phyloP scores from a whole-genome alignment of 2,797 vertebrate genomes.

The Ctenochaetus hawaiiensis region DNA sequence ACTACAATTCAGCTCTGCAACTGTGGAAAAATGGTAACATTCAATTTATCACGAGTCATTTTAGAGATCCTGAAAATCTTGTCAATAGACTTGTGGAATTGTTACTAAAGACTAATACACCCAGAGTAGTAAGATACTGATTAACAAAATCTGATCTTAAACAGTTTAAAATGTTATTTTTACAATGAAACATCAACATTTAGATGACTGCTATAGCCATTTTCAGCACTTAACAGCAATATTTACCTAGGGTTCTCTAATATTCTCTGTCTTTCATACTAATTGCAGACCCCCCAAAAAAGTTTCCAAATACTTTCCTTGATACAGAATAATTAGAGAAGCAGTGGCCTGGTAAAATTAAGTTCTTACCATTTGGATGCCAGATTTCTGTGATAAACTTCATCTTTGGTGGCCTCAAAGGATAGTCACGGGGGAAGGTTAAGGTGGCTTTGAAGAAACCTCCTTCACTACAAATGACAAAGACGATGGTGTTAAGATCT shows the following conservation, averaged over 20 bases:
- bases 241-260: neutral
- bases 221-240: neutral
- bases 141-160: neutral
- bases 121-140: neutral
- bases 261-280: neutral
- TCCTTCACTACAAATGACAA: slow-evolving; percentile 77
- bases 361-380: slow-evolving; percentile 84
- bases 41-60: neutral
- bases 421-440: slow-evolving; percentile 85
- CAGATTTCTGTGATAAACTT: slow-evolving; percentile 87
- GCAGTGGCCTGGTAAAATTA: neutral
- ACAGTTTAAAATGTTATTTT: neutral
- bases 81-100: neutral
- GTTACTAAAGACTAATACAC: neutral
- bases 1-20: neutral
- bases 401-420: slow-evolving; percentile 85
- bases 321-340: neutral
- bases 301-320: neutral
- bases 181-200: too few species aligned
- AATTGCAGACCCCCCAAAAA: neutral
- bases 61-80: neutral
- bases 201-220: too few species aligned
- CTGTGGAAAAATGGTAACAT: neutral
- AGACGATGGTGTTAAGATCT: neutral
- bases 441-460: slow-evolving; percentile 86